Evolutionary conservation across 2,113 vertebrate genomes (phyloP), one percentile per base, ranked within the genome.

Genomic region (Bostrychus sinensis): DNA sequence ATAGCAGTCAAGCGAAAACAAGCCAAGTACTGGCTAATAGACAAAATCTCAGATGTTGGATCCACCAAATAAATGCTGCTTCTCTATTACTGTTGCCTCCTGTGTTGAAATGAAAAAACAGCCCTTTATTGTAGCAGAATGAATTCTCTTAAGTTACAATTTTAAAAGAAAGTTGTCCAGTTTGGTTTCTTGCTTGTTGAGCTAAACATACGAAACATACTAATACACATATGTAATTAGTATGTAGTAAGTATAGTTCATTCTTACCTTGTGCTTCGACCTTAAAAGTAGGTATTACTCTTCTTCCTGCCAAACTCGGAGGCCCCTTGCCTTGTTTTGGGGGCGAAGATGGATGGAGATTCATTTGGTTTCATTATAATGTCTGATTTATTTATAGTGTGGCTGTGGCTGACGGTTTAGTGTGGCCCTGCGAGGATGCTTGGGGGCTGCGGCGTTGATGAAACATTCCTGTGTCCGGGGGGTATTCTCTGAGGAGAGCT

Each of bases 281-380:
- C 72, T 65, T 30, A 60, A 70, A 64, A 28, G 23, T 34, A 19
- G 50, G 39, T 66, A 57, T 30, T 72, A 66, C 56, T 85, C 57
- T 42, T 66, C 56, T 20, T 71, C 54, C 58, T 56, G 63, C 62
- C 58, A 46, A 80, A 68, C 56, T 72, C 80, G 20, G 28, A 65
- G 75, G 78, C 81, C 73, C 70, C 62, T 34, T 53, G 70, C 84
- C 88, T 84, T 81, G 90, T 91, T 86, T 79, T 30, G 23, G 48
- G 57, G 75, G n/a, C n/a, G 78, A 89, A 88, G 89, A 88, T 87
- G 77, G 86, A 91, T 91, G 81, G 84, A 84, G 77, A 86, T 85
- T 82, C 78, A 88, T 89, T 81, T 77, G 71, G 78, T 89, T 89
- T 87, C 84, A 89, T 89, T 90, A 87, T 73, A 84, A 66, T 51